Conservation (phyloP, 2,888 invertebrate genomes). For the Xylocampa areola region DNA sequence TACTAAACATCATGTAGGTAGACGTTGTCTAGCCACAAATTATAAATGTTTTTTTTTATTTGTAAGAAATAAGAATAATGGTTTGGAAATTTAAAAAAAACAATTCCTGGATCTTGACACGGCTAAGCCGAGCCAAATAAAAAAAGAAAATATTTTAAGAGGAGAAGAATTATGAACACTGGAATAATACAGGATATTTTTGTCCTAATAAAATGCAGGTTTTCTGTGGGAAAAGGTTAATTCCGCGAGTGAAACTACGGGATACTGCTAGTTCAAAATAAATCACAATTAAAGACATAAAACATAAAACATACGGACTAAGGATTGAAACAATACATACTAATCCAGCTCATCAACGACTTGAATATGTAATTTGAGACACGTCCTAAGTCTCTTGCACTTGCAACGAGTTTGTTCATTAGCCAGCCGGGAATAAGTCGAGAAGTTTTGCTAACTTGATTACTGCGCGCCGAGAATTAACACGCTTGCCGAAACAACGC, state of each 20-base stretch:
- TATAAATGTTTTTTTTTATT: no score
- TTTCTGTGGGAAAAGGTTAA: no score
- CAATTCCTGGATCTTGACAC: no score
- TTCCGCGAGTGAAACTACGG: background rate
- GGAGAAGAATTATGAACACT: no score
- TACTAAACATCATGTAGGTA: no score
- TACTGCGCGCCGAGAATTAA: conserved; percentile 54
- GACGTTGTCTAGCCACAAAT: no score
- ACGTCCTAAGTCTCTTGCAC: conserved; percentile 67
- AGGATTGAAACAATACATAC: conserved; percentile 28
- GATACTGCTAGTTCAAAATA: conserved; percentile 4
- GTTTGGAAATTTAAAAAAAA: no score
- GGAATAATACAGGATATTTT: no score
- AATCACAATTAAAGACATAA: background rate
- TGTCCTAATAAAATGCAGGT: no score
- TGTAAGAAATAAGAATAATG: no score
- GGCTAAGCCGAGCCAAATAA: no score
- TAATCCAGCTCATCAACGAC: conserved; percentile 41
- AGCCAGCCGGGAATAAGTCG: conserved; percentile 75
- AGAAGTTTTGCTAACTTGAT: conserved; percentile 71
- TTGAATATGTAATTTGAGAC: conserved; percentile 71
- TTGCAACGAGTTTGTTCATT: conserved; percentile 80
- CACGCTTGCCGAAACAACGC: conserved; percentile 57
- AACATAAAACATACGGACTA: conserved; percentile 2
- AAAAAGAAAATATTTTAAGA: no score